Evolutionary conservation across 2,797 vertebrate species (phyloP), one percentile per base, ranked within the genome.

Genomic region (Hoplostethus atlanticus): DNA sequence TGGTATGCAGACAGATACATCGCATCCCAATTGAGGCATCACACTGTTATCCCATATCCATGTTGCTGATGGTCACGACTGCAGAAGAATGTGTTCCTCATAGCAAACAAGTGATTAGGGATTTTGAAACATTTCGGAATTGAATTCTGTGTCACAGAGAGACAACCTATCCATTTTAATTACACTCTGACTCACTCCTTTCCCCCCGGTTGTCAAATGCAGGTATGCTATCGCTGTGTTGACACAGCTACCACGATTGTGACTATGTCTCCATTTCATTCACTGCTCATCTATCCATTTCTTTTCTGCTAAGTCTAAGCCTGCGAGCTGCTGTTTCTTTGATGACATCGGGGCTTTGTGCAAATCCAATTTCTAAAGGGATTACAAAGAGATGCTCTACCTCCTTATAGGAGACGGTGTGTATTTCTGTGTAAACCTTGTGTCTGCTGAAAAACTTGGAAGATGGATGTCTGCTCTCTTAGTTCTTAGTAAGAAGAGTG

Each of bases 11-110:
- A 79, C 83, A 77, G 85, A 78, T 68, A 64, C 55, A 62, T 81
- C 48, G 56, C 73, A 71, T 76, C 84, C 69, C 81, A 84, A 71
- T 73, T 76, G 76, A 90, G 70, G 76, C 70, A 51, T 86, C 84
- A 73, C 71, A 73, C 71, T 64, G 36, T 78, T 79, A 79, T 83
- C 67, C 52, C 48, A 89, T 88, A 91, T 89, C 85, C 66, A 15
- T 76, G 80, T 79, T 84, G 81, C 86, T 88, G 81, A 77, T 83
- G 84, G 76, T 77, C 79, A 76, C 59, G 25, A 55, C 81, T 79
- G 71, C n/a, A 28, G 67, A 71, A 72, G 79, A 85, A 84, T 90
- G 88, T 91, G 90, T 79, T 90, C 60, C 71, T 79, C 81, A 90
- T 86, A 76, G 73, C 78, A 87, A 85, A 63, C 17, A 6, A 74